These are phyloP conservation scores for Neopipo cinnamomea DNA, from an alignment of 2,113 vertebrate species.

Conservation along the genomic window DNA sequence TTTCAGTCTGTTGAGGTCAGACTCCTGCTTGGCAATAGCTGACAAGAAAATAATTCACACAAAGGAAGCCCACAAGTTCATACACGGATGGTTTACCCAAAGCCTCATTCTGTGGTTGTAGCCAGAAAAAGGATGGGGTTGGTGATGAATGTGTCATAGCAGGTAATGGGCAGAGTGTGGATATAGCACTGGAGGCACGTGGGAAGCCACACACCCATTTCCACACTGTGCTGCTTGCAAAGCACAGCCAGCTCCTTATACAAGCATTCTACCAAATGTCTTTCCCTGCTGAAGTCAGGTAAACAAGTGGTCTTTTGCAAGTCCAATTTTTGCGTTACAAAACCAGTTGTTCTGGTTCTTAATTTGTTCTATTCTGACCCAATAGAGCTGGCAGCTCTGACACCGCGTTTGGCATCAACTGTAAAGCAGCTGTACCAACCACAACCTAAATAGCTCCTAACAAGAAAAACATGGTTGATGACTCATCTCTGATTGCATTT, in stretches of 20 bases:
- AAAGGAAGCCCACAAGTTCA: neutral
- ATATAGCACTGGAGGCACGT: neutral
- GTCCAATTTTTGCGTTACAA: neutral
- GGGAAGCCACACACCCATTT: neutral
- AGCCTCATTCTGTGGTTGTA: rapidly evolving
- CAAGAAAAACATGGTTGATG: slow-evolving; percentile 16
- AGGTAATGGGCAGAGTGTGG: neutral
- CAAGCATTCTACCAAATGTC: neutral
- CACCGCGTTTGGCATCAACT: neutral
- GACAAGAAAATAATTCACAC: neutral
- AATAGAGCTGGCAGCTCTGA: neutral
- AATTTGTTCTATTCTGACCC: slow-evolving; percentile 37
- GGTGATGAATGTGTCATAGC: neutral
- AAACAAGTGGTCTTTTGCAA: neutral
- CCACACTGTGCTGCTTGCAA: neutral
- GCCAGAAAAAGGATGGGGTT: neutral
- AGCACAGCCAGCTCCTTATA: neutral
- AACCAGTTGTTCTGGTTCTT: neutral
- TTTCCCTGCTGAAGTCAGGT: neutral
- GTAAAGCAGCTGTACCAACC: slow-evolving; percentile 23
- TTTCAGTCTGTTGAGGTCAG: neutral
- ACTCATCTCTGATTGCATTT: neutral
- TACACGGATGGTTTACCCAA: neutral
- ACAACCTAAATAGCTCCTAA: slow-evolving; percentile 12
- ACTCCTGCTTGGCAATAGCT: neutral